Base-by-base conservation (phyloP, 2,797 vertebrate genomes). In the Pipistrellus pygmaeus region DNA sequence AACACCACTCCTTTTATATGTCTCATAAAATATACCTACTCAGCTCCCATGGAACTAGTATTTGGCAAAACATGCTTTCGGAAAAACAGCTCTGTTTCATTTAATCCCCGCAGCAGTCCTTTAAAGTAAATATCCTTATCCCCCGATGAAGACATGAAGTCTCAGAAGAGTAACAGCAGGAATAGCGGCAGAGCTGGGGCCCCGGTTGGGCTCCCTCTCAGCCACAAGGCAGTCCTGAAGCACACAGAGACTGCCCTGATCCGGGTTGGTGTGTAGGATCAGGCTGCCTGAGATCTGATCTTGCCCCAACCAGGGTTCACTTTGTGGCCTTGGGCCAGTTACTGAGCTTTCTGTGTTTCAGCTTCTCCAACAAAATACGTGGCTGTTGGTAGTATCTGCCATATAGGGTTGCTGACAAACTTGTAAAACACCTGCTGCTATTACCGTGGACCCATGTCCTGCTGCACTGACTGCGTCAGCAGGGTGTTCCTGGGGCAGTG, bases 41-140 rank as follows among this genome's bases (percentile, higher is more conserved):
- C 41, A 80, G 4, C 11, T 95, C 60, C 41, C 62, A 73, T 51
- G 57, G 66, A 93, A 55, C 48, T 78, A 71, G 75, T n/a, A 20
- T 23, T 60, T 72, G 87, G 32, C 12, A 87, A 87, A 85, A 55
- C 5, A 17, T 17, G 1, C 60, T 57, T 93, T 53, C 55, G 38
- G 92, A 73, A 94, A 96, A 95, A 32, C 12, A 38, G 2, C 32
- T 90, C 85, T 85, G 21, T 91, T 95, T 93, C n/a, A 23, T 83
- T 93, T 82, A 71, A 53, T 82, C 11, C 41, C 81, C 9, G 30
- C 27, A 60, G 73, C 18, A 88, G 53, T 25, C 3, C 71, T 71
- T 2, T 32, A 32, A 76, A 90, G 66, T 91, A 77, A 73, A 57
- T 86, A 64, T 48, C 48, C 30, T 44, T 46, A 44, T 30, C 32